Conservation (phyloP, 1,140 invertebrate species). For the Drosophila tsacasi region DNA sequence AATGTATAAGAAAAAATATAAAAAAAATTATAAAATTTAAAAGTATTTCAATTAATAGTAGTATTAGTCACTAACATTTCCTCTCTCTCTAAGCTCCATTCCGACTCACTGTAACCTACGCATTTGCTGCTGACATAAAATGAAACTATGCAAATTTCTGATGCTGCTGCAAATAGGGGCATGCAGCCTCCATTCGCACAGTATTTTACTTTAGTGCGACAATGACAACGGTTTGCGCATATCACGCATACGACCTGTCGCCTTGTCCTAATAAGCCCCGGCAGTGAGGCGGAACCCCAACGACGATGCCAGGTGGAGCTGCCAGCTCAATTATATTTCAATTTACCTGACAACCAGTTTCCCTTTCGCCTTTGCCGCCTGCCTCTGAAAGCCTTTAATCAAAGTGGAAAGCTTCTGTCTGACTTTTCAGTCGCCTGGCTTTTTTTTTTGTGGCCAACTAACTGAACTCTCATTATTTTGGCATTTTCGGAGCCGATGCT, state of each 20-base stretch:
- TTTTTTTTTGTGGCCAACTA: slow-evolving; percentile 16
- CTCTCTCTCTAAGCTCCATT: too few relatives aligned
- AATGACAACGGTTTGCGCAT: slow-evolving; percentile 37
- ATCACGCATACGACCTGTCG: slow-evolving; percentile 78
- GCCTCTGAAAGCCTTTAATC: slow-evolving; percentile 53
- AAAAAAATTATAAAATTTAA: too few relatives aligned
- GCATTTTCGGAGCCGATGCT: slow-evolving; percentile 47
- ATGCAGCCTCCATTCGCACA: not conserved
- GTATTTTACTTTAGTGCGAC: slow-evolving; percentile 18
- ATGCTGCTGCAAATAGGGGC: slow-evolving; percentile 46
- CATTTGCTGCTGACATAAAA: slow-evolving; percentile 26
- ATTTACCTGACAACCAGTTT: slow-evolving; percentile 64
- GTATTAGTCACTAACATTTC: too few relatives aligned
- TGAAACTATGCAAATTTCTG: slow-evolving; percentile 68
- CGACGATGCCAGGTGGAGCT: slow-evolving; percentile 36
- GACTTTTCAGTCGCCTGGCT: slow-evolving; percentile 14
- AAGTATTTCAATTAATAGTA: too few relatives aligned
- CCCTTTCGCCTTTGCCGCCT: not conserved
- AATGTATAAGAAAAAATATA: too few relatives aligned
- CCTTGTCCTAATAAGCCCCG: slow-evolving; percentile 59
- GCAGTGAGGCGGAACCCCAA: slow-evolving; percentile 25
- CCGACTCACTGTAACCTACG: slow-evolving; percentile 18
- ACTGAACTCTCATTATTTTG: slow-evolving; percentile 71
- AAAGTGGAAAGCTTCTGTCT: slow-evolving; percentile 45
- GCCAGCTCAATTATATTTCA: slow-evolving; percentile 79